phyloP scores from a whole-genome alignment of 2,888 invertebrate species.

The Agrochola circellaris region DNA sequence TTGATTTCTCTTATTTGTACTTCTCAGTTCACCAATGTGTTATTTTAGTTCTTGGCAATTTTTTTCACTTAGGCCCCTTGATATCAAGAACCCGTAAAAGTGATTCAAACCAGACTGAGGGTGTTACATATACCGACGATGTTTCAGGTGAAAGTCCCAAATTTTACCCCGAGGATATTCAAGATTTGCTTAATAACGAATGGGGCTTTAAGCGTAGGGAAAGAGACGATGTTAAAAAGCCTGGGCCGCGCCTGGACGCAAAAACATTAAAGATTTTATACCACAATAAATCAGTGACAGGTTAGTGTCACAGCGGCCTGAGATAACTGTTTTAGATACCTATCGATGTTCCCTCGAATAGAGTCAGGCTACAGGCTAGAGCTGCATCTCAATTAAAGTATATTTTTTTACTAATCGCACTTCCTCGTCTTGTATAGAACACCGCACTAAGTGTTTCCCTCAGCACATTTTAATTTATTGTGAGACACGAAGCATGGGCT shows the following conservation, averaged over 20 bases:
- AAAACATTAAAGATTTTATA: conserved; percentile 90
- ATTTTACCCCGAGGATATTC: conserved; percentile 89
- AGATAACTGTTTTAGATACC: conserved; percentile 78
- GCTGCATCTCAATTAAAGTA: conserved; percentile 73
- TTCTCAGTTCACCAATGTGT: conserved; percentile 71
- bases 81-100: conserved; percentile 70
- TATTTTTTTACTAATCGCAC: conserved; percentile 81
- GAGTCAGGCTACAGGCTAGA: conserved; percentile 71
- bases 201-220: conserved; percentile 96
- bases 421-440: conserved; percentile 82
- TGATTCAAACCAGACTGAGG: conserved; percentile 75
- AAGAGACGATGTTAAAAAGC: conserved; percentile 98
- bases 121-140: conserved; percentile 85
- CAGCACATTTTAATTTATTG: conserved; percentile 81
- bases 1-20: conserved; percentile 75
- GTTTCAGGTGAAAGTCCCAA: conserved; percentile 90
- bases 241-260: conserved; percentile 95
- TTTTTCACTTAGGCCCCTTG: conserved; percentile 73
- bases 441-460: conserved; percentile 87
- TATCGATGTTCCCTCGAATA: conserved; percentile 83
- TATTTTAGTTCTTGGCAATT: conserved; percentile 72
- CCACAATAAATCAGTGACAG: conserved; percentile 89
- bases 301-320: conserved; percentile 89
- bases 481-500: conserved; percentile 81
- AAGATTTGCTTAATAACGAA: conserved; percentile 92